Evolutionary conservation across 2,888 invertebrate species (phyloP), one percentile per base, ranked within the genome.

Genomic region (Pseudococcus longispinus): DNA sequence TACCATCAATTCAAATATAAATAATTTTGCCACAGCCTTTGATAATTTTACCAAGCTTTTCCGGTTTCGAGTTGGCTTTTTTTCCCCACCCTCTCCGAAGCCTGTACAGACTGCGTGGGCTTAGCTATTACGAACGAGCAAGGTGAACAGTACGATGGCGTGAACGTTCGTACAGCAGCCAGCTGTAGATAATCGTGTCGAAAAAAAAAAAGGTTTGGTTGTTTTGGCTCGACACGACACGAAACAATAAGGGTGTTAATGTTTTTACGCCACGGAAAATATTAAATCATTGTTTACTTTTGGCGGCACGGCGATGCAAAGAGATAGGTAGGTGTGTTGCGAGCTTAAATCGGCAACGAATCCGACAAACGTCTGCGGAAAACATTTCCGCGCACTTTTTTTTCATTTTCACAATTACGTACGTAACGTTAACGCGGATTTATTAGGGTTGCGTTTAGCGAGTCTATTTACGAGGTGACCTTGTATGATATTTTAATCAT

Each of bases 221-320:
- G 37, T 37, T 37, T 37, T 26, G 65, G 8, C 6, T 65, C 20
- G 23, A 20, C 65, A 20, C 65, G 65, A 65, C 65, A 65, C 65
- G 65, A 65, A 65, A 65, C 65, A 26, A 65, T 65, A 65, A 23
- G 26, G 65, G 65, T 65, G 65, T 65, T 65, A 65, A 65, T 65
- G 65, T 65, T 65, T 65, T 65, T 65, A 65, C 13, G 13, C 26
- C 65, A 65, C 65, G 65, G 23, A 65, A 65, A 65, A 65, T 65
- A 65, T 65, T 65, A 65, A 65, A 65, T 65, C 65, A 65, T 51
- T 65, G 65, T 65, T 65, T 65, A 65, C 65, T 65, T 65, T 65
- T 26, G 9, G 65, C 65, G 23, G 26, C 65, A 2, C 9, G 37
- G 37, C n/a, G n/a, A 51, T 51, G 51, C 5, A 51, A 51, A 51